These are phyloP conservation scores for Stichopus horrens DNA, from an alignment of 53 echinoderm and acorn worm genomes.

Conservation along the genomic window DNA sequence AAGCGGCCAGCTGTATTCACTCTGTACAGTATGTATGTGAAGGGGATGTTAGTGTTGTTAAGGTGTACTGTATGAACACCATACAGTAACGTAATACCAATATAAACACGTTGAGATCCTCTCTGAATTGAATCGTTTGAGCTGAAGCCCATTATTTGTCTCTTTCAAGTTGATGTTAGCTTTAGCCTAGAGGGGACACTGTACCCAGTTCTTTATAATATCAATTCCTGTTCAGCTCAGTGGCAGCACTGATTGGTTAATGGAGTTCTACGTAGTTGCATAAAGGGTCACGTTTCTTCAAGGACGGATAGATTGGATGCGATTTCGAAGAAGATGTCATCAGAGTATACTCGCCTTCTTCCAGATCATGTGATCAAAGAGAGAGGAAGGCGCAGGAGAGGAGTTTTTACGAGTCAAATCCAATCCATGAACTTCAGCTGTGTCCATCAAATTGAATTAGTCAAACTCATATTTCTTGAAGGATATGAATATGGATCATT, in stretches of 20 bases:
- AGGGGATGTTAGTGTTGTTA: background rate
- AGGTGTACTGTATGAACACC: background rate
- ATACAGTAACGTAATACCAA: background rate
- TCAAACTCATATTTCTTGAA: conserved; percentile 4
- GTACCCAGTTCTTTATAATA: conserved; percentile 17
- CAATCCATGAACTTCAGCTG: background rate
- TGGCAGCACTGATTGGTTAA: conserved; percentile 13
- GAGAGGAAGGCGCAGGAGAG: background rate
- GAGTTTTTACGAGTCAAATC: conserved; percentile 1
- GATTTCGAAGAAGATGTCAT: background rate
- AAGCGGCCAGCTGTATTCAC: too few relatives aligned
- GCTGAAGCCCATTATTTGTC: background rate
- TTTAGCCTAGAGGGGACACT: conserved; percentile 38
- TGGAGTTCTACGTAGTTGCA: conserved; percentile 10
- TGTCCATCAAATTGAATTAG: conserved; percentile 18
- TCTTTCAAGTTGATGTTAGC: conserved; percentile 32
- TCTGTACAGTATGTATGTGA: background rate
- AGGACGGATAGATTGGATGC: conserved; percentile 23
- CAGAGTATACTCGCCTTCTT: background rate
- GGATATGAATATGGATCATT: background rate
- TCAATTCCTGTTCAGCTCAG: conserved; percentile 15
- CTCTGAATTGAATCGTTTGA: background rate
- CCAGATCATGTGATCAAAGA: background rate
- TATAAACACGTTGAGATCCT: background rate
- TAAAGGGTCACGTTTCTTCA: conserved; percentile 39